phyloP scores from a whole-genome alignment of 2,797 vertebrate species.

The Fistularia tabacaria region DNA sequence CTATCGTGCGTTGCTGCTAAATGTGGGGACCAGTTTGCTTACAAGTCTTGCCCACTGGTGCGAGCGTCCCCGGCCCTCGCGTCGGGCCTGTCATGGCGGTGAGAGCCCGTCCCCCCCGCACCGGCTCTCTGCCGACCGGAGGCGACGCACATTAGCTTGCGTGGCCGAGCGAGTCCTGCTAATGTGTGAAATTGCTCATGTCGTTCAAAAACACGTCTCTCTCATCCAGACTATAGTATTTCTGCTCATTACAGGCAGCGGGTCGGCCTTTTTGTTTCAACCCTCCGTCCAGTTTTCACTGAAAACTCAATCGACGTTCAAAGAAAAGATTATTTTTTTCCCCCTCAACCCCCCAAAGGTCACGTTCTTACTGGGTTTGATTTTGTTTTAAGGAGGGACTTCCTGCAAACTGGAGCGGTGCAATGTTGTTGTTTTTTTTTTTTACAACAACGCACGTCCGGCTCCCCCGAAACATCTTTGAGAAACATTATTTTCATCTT shows the following conservation, averaged over 20 bases:
- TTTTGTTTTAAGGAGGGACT: too few species aligned
- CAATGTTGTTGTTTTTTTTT: too few species aligned
- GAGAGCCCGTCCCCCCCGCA: slow-evolving; percentile 58
- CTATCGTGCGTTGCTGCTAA: slow-evolving; percentile 63
- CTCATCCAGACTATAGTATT: slow-evolving; percentile 6
- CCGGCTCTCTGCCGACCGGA: slow-evolving; percentile 52
- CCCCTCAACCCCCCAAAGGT: too few species aligned
- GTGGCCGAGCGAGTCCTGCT: slow-evolving; percentile 61
- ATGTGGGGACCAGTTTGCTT: slow-evolving; percentile 63
- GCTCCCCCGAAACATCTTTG: too few species aligned
- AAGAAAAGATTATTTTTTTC: too few species aligned
- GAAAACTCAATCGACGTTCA: too few species aligned
- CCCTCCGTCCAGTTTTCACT: neutral
- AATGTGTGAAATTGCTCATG: slow-evolving; percentile 73
- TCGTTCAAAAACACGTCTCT: slow-evolving; percentile 58
- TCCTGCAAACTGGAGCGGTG: too few species aligned
- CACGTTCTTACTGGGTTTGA: too few species aligned
- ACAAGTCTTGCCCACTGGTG: slow-evolving; percentile 64
- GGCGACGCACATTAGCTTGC: slow-evolving; percentile 68
- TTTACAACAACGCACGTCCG: too few species aligned
- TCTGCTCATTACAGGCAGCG: neutral
- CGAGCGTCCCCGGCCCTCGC: slow-evolving; percentile 52
- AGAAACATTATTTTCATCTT: too few species aligned
- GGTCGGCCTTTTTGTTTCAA: too few species aligned
- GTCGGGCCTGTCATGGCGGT: slow-evolving; percentile 65